Conservation (phyloP, 2,113 vertebrate species). For the Hippocampus guttulatus region DNA sequence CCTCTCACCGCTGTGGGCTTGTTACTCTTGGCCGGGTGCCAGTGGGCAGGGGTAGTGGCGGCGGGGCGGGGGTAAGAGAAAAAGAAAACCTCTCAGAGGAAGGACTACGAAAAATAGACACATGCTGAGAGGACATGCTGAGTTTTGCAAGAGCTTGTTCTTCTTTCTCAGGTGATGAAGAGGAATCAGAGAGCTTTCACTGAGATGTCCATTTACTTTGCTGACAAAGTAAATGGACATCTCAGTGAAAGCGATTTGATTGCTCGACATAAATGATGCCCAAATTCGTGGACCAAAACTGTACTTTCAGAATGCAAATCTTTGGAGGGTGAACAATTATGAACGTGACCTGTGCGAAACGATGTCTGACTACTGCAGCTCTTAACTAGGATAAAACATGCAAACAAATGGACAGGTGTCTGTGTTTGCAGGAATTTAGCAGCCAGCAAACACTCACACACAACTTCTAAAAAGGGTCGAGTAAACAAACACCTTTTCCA, state of each 20-base stretch:
- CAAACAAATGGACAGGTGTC: background rate
- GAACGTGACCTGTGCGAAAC: background rate
- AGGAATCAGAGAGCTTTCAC: background rate
- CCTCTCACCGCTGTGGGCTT: constrained; percentile 28
- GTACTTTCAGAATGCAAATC: background rate
- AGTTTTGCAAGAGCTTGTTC: background rate
- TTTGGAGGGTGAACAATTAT: background rate
- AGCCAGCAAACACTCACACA: background rate
- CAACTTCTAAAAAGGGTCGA: background rate
- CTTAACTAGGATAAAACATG: background rate
- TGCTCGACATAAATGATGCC: background rate
- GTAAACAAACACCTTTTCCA: background rate
- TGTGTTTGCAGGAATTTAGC: background rate
- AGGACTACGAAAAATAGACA: constrained; percentile 8
- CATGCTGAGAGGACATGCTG: constrained; percentile 7
- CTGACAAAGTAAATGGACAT: too few relatives aligned
- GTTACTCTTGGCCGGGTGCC: constrained; percentile 50
- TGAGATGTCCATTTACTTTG: background rate
- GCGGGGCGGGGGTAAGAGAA: background rate
- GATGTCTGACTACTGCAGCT: background rate
- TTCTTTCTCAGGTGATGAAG: constrained; percentile 2
- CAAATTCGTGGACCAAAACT: background rate
- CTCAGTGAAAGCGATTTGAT: too few relatives aligned
- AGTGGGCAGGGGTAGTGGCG: background rate
- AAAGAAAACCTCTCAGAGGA: constrained; percentile 11